Evolutionary conservation across 1,140 invertebrate species (phyloP).

Genomic region (Steinernema khuongi): DNA sequence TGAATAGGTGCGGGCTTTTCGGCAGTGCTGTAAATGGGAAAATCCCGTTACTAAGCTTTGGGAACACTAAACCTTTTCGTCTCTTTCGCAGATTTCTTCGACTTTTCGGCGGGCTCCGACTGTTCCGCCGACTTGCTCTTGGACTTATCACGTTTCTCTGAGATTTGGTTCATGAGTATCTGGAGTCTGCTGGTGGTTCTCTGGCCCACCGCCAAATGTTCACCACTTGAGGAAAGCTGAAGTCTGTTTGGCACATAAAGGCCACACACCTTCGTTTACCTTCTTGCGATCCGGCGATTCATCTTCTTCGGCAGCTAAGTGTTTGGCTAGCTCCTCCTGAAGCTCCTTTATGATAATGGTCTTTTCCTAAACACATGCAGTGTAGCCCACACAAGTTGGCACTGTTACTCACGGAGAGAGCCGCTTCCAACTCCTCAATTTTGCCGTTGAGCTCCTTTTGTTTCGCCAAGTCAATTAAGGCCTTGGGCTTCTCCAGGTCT

Average conservation of each 20-base stretch:
- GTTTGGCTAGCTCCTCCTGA: constrained; percentile 27
- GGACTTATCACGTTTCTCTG: constrained; percentile 36
- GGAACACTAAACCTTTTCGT: constrained; percentile 25
- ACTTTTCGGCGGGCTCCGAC: constrained; percentile 37
- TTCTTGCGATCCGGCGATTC: constrained; percentile 26
- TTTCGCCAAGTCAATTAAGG: constrained; percentile 26
- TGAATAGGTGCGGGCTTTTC: constrained; percentile 30
- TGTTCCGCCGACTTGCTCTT: constrained; percentile 21
- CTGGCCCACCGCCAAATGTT: constrained; percentile 12
- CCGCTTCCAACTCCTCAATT: constrained; percentile 31
- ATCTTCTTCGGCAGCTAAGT: constrained; percentile 13
- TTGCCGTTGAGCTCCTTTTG: constrained; percentile 31
- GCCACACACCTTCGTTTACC: constrained; percentile 24
- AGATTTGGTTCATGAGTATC: constrained; percentile 42
- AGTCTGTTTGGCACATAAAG: background rate
- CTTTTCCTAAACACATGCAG: constrained; percentile 28
- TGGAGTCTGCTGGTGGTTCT: constrained; percentile 33
- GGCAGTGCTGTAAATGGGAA: constrained; percentile 20
- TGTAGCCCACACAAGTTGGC: background rate
- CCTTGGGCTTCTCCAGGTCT: constrained; percentile 16
- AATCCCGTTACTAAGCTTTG: constrained; percentile 18
- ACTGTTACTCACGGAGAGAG: background rate
- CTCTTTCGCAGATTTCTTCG: constrained; percentile 34
- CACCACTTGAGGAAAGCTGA: constrained; percentile 19
- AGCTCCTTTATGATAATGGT: constrained; percentile 28